phyloP scores from a whole-genome alignment of 2,797 vertebrate genomes.

The Ataeniobius toweri region DNA sequence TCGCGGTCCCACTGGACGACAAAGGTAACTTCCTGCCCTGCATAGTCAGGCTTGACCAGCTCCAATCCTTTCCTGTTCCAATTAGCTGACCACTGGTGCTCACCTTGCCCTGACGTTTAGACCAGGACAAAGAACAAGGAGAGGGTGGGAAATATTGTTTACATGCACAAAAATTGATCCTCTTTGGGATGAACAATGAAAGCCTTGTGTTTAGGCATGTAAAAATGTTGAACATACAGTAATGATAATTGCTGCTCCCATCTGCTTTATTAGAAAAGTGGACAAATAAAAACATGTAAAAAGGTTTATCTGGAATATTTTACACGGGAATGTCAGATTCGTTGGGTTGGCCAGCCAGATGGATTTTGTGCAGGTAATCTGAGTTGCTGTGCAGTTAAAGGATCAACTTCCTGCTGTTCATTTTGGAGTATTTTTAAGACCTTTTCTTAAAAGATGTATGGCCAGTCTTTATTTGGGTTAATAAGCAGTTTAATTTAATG shows the following conservation, averaged over 20 bases:
- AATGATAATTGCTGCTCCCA: slow-evolving; percentile 18
- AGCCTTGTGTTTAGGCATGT: slow-evolving; percentile 31
- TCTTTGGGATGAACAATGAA: slow-evolving; percentile 28
- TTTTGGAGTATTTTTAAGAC: slow-evolving; percentile 8
- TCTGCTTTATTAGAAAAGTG: slow-evolving; percentile 10
- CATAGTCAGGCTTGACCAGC: slow-evolving; percentile 21
- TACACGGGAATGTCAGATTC: slow-evolving; percentile 28
- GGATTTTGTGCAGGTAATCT: slow-evolving; percentile 14
- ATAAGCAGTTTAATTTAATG: slow-evolving; percentile 10
- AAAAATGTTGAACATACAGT: slow-evolving; percentile 33
- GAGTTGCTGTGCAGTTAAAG: slow-evolving; percentile 5
- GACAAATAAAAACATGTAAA: slow-evolving; percentile 2
- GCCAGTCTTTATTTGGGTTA: slow-evolving; percentile 22
- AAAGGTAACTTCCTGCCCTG: slow-evolving; percentile 32
- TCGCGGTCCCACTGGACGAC: slow-evolving; percentile 24
- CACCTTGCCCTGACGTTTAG: slow-evolving; percentile 77
- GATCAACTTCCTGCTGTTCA: slow-evolving; percentile 15
- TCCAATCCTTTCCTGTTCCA: slow-evolving; percentile 65
- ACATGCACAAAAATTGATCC: slow-evolving; percentile 52
- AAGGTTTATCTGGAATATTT: slow-evolving; percentile 29
- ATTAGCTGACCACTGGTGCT: slow-evolving; percentile 84
- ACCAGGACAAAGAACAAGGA: slow-evolving; percentile 82
- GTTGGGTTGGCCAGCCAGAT: slow-evolving; percentile 22
- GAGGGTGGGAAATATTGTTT: slow-evolving; percentile 76
- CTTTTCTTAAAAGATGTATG: not conserved